These are phyloP conservation scores for Eleginops maclovinus DNA, from an alignment of 2,113 vertebrate genomes.

Conservation along the genomic window DNA sequence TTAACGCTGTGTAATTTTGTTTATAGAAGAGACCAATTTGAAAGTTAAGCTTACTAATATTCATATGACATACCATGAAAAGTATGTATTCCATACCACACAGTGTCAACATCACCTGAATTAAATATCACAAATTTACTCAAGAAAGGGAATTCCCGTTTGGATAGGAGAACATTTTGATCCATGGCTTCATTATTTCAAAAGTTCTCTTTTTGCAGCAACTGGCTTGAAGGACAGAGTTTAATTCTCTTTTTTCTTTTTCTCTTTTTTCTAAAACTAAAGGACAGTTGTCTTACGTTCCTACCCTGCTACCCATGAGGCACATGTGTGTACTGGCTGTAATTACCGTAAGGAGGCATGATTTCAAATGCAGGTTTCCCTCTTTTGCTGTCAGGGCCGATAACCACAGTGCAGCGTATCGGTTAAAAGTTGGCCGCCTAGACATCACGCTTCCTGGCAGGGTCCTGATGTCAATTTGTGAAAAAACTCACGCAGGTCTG, in stretches of 20 bases:
- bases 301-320: constrained; percentile 21
- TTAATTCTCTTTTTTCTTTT: no score
- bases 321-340: constrained; percentile 36
- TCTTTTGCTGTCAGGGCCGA: constrained; percentile 45
- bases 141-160: constrained; percentile 7
- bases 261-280: constrained; percentile 30
- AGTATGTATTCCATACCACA: background rate
- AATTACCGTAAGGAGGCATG: constrained; percentile 39
- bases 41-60: constrained; percentile 30
- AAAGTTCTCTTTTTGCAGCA: constrained; percentile 2
- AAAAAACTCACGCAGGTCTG: constrained; percentile 52
- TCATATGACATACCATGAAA: background rate
- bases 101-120: background rate
- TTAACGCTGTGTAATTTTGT: constrained; percentile 18
- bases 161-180: background rate
- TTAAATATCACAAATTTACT: constrained; percentile 16
- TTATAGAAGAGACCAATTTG: constrained; percentile 4
- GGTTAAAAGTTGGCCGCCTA: constrained; percentile 53
- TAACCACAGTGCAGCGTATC: constrained; percentile 35
- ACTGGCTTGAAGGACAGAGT: constrained; percentile 9
- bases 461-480: constrained; percentile 58
- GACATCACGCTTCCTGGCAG: constrained; percentile 29
- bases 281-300: constrained; percentile 19
- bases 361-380: constrained; percentile 26
- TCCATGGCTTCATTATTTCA: constrained; percentile 5